Percentiles rank a stretch among this genome's conserved stretches.
These are phyloP conservation scores for Aspiorhynchus laticeps DNA, from an alignment of 2,113 vertebrate species.

Conservation along the genomic window DNA sequence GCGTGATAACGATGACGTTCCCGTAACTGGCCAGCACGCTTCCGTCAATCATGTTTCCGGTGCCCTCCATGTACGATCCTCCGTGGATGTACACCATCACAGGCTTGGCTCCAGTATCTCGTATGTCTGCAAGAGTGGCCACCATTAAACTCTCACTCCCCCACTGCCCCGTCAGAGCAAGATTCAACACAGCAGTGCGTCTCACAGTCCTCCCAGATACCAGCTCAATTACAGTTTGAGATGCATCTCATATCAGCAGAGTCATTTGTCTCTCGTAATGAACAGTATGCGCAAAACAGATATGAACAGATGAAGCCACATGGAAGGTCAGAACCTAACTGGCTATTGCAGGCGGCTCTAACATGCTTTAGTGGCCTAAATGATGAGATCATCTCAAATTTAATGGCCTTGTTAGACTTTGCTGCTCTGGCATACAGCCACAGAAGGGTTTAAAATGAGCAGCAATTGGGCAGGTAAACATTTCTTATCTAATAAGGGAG, in stretches of 20 bases:
- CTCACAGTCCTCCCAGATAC: slow-evolving; percentile 76
- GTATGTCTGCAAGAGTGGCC: slow-evolving; percentile 94
- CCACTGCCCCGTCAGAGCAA: slow-evolving; percentile 63
- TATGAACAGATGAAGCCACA: slow-evolving; percentile 56
- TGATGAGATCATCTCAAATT: slow-evolving; percentile 42
- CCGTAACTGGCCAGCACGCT: slow-evolving; percentile 98
- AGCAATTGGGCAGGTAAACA: background rate
- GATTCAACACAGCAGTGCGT: slow-evolving; percentile 58
- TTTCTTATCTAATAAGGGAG: background rate
- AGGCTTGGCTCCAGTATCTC: slow-evolving; percentile 97
- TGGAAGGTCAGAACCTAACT: slow-evolving; percentile 55
- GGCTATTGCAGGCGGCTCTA: slow-evolving; percentile 42
- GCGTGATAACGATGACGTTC: slow-evolving; percentile 98
- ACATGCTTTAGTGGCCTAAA: background rate
- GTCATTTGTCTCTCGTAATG: slow-evolving; percentile 47
- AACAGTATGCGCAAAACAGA: slow-evolving; percentile 59
- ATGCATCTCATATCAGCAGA: slow-evolving; percentile 35
- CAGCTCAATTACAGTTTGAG: slow-evolving; percentile 42
- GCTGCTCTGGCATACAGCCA: slow-evolving; percentile 10
- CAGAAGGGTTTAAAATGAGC: background rate
- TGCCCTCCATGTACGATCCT: slow-evolving; percentile 99
- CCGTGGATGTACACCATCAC: slow-evolving; percentile 99
- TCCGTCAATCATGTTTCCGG: slow-evolving; percentile 98
- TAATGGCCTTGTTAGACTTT: slow-evolving; percentile 39
- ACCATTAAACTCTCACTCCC: slow-evolving; percentile 78